These are phyloP conservation scores for Telmatherina bonti DNA, from an alignment of 2,797 vertebrate species.

Conservation along the genomic window DNA sequence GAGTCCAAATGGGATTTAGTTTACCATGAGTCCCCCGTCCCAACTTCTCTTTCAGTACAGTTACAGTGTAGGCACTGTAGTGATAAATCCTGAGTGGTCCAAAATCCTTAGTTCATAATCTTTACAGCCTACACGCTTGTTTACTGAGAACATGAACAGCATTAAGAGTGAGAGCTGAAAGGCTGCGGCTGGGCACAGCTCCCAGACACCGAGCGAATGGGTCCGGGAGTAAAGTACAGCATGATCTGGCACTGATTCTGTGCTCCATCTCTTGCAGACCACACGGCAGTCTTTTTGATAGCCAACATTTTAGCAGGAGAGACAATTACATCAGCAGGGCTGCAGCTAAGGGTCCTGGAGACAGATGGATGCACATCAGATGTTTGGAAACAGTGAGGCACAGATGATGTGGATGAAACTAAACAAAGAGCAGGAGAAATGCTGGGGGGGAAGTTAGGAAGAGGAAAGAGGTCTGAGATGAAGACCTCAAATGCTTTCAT, in stretches of 20 bases:
- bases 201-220: conserved; percentile 16
- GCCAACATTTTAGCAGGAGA: conserved; percentile 48
- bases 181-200: conserved; percentile 12
- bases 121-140: conserved; percentile 4
- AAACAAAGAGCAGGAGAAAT: not conserved
- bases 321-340: conserved; percentile 34
- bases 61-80: not conserved
- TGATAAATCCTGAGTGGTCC: not conserved
- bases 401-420: conserved; percentile 25
- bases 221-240: conserved; percentile 24
- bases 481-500: conserved; percentile 74
- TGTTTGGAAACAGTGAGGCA: conserved; percentile 26
- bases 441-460: not conserved
- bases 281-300: conserved; percentile 41
- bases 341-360: conserved; percentile 25
- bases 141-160: conserved; percentile 12
- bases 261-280: conserved; percentile 45
- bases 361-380: conserved; percentile 44
- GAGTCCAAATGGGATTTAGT: no score
- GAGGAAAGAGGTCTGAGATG: conserved; percentile 48
- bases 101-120: not conserved
- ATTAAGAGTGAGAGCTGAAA: conserved; percentile 11
- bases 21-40: no score
- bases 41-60: not conserved
- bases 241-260: conserved; percentile 32